These are phyloP conservation scores for Cephalopachus bancanus DNA, from an alignment of 2,797 vertebrate genomes.

Conservation along the genomic window DNA sequence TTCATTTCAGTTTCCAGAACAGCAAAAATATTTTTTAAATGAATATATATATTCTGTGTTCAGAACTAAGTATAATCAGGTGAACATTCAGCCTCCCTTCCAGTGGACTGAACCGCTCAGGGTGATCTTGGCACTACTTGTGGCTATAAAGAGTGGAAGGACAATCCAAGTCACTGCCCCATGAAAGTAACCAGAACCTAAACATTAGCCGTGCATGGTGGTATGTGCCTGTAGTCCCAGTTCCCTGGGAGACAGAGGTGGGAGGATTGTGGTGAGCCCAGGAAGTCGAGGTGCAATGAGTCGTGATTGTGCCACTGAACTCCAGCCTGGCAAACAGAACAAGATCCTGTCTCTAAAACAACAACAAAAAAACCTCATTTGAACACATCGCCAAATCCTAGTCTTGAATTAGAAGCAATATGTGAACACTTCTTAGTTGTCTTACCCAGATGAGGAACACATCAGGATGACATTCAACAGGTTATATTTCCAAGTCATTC, in stretches of 20 bases:
- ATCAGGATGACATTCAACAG: neutral
- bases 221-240: too few relatives aligned
- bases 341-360: too few relatives aligned
- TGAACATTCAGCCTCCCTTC: accelerated
- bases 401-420: neutral
- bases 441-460: accelerated
- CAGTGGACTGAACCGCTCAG: too few relatives aligned
- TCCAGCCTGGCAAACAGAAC: too few relatives aligned
- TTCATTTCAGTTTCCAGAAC: neutral
- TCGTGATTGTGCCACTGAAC: too few relatives aligned
- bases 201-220: too few relatives aligned
- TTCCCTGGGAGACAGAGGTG: too few relatives aligned
- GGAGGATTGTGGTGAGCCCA: too few relatives aligned
- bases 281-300: too few relatives aligned
- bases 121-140: neutral
- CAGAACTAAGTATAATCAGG: too few relatives aligned
- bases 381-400: too few relatives aligned
- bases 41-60: neutral
- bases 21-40: neutral
- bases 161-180: too few relatives aligned
- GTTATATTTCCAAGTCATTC: neutral
- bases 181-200: neutral
- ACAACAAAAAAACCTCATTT: neutral
- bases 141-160: neutral
- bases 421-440: neutral